Base-by-base conservation (phyloP, 2,888 invertebrate genomes). In the Epirrhoe alternata region DNA sequence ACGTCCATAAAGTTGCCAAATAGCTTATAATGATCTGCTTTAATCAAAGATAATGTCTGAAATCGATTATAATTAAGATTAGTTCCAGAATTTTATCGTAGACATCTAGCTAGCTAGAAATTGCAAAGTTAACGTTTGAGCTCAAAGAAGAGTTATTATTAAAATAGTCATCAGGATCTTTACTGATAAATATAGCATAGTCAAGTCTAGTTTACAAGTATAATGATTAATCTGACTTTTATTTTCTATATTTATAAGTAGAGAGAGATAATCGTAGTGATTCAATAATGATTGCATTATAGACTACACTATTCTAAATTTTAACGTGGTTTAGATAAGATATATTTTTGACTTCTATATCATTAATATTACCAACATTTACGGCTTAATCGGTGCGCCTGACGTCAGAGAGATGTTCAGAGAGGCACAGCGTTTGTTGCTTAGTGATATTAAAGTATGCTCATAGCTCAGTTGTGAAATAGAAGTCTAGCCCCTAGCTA, bases 1-100 rank as follows among this genome's bases (percentile, higher is more conserved):
- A 87, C 92, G 92, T 93, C 92, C 92, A 86, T 82, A 74, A 87
- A 87, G 92, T 88, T 93, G 92, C 92, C 92, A 93, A 93, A 93
- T 93, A 92, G 90, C 86, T 87, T 87, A 80, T 89, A 88, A 83
- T 84, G 80, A 82, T 84, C 84, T 78, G 85, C 81, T 83, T 81
- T 77, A 77, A 77, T 75, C 76, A 77, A 77, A 74, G 73, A 72
- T 76, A 24, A 76, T 77, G 77, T 81, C 77, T 76, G 69, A 73
- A 77, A 69, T 74, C 77, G 77, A 79, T 75, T 73, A 77, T 82
- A 81, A 80, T 82, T 80, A 78, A 77, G 76, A 72, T 67, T 75
- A 73, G 72, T 74, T 76, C 72, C 77, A 79, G 77, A 77, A 72
- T 76, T 82, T 64, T 80, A 77, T 76, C 71, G 74, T 77, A 81